Evolutionary conservation across 2,113 vertebrate genomes (phyloP).

Genomic region (Hemiprocne comata): DNA sequence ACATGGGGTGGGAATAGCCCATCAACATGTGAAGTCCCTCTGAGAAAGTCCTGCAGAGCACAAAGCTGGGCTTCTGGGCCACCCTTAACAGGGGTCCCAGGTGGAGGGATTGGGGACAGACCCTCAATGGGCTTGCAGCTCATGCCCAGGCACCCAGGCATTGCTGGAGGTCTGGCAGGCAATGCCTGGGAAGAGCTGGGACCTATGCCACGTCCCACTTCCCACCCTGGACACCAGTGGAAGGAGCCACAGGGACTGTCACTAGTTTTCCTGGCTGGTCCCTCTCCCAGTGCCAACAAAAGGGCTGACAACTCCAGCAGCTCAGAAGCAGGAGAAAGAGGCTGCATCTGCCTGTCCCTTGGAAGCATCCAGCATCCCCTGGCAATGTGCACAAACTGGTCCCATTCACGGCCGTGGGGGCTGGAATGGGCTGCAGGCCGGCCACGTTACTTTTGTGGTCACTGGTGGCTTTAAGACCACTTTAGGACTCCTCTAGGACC

Average conservation of each 20-base stretch:
- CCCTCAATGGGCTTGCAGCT: background rate
- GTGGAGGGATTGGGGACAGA: background rate
- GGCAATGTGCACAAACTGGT: background rate
- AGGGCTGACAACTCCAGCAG: background rate
- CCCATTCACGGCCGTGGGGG: background rate
- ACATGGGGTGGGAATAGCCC: background rate
- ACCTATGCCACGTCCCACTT: background rate
- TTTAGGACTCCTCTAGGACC: background rate
- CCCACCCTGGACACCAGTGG: background rate
- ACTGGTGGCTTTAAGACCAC: background rate
- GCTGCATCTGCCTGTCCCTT: background rate
- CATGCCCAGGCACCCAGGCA: background rate
- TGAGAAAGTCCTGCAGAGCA: background rate
- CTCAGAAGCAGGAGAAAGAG: background rate
- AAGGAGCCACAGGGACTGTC: fast-evolving
- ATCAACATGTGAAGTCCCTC: background rate
- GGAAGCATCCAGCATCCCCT: background rate
- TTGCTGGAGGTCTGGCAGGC: background rate
- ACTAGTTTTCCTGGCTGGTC: background rate
- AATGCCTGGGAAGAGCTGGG: background rate
- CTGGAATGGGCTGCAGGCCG: background rate
- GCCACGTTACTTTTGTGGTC: background rate
- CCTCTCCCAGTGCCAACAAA: background rate
- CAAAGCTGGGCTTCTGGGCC: background rate
- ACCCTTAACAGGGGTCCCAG: background rate